A percentile compares a stretch with the other conserved stretches of the same genome.
These are phyloP conservation scores for Noctua fimbriata DNA, from an alignment of 2,888 invertebrate species.

Conservation along the genomic window DNA sequence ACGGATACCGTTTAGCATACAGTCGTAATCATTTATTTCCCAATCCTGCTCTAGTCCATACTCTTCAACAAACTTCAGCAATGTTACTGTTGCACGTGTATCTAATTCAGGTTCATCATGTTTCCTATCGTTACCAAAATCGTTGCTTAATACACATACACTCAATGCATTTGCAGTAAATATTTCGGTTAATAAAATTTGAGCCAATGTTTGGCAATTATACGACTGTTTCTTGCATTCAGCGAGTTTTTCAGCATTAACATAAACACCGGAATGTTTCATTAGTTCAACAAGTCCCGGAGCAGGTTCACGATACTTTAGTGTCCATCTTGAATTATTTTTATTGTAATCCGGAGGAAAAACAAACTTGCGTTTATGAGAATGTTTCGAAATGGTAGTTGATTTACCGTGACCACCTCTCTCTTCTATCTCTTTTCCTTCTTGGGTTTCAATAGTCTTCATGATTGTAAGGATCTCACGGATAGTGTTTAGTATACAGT, in stretches of 20 bases:
- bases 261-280: neutral
- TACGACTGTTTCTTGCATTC: conserved; percentile 2
- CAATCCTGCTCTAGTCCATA: conserved; percentile 3
- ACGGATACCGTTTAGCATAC: neutral
- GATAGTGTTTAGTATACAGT: neutral
- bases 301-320: no score
- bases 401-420: neutral
- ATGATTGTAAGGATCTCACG: neutral
- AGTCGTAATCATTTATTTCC: neutral
- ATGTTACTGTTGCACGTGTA: neutral
- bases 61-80: conserved; percentile 8
- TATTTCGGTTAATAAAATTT: conserved; percentile 5
- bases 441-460: neutral
- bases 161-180: conserved; percentile 12
- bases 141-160: neutral
- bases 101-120: neutral
- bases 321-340: no score
- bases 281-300: no score
- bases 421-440: neutral
- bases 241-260: conserved; percentile 2
- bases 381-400: neutral
- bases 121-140: neutral
- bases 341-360: no score
- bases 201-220: neutral
- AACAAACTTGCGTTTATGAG: no score